phyloP scores from a whole-genome alignment of 2,113 vertebrate genomes.

The Malaclemys terrapin region DNA sequence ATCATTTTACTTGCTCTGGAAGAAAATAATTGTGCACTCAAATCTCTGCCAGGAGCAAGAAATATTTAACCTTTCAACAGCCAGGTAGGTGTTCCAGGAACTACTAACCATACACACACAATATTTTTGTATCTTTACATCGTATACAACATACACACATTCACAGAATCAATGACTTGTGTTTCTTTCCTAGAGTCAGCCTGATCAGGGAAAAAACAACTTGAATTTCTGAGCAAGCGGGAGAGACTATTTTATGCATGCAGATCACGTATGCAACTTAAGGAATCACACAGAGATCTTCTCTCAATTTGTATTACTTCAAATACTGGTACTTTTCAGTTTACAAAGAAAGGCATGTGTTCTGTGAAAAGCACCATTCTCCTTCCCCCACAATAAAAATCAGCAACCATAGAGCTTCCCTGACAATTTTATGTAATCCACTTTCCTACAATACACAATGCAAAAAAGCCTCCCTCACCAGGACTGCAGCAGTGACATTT shows the following conservation, averaged over 20 bases:
- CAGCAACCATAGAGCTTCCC: constrained; percentile 50
- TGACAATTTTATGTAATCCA: constrained; percentile 69
- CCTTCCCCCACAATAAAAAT: constrained; percentile 68
- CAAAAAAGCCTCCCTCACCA: constrained; percentile 34
- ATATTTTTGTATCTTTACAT: accelerated
- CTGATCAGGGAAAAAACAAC: not conserved
- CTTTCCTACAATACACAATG: constrained; percentile 60
- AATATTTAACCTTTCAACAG: not conserved
- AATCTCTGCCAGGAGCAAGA: not conserved
- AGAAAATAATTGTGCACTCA: not conserved
- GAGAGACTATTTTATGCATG: not conserved
- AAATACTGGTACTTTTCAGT: constrained; percentile 58
- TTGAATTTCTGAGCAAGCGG: not conserved
- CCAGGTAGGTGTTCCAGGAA: not conserved
- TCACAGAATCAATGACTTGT: not conserved
- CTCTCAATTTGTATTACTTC: constrained; percentile 19
- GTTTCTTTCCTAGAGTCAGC: not conserved
- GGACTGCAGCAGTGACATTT: constrained; percentile 17
- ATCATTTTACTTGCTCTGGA: not conserved
- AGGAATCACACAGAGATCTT: constrained; percentile 52
- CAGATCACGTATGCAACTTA: constrained; percentile 15
- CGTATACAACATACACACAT: not conserved
- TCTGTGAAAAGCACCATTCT: constrained; percentile 57
- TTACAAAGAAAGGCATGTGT: constrained; percentile 44
- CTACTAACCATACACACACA: not conserved